Percentiles rank a stretch among this genome's conserved stretches.
Conservation (phyloP, 2,113 vertebrate species). For the Labeo rohita region DNA sequence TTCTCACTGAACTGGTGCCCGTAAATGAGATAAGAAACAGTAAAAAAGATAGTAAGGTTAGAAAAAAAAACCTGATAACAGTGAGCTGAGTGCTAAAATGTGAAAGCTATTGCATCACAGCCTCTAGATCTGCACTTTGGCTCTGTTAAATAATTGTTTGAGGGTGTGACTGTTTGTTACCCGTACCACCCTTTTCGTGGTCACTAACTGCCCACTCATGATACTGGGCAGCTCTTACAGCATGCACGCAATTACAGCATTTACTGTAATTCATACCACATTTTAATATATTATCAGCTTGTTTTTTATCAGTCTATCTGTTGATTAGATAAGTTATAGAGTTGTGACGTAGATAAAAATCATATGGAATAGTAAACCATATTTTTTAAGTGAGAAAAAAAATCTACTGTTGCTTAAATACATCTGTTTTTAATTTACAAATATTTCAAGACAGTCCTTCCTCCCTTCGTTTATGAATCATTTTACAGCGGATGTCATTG, state of each 20-base stretch:
- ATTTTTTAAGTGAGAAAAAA: neutral
- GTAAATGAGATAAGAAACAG: neutral
- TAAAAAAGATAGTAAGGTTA: neutral
- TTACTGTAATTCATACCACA: conserved; percentile 3
- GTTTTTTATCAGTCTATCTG: neutral
- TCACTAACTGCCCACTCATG: conserved; percentile 24
- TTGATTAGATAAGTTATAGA: too few species aligned
- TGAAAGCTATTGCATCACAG: neutral
- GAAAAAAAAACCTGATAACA: neutral
- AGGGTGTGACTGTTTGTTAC: conserved; percentile 34
- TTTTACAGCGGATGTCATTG: too few species aligned
- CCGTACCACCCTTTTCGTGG: conserved; percentile 51
- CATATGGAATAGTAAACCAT: neutral
- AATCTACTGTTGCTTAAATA: conserved; percentile 9
- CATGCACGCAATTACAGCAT: neutral
- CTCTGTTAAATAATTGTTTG: neutral
- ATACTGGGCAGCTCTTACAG: conserved; percentile 32
- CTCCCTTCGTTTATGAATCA: neutral
- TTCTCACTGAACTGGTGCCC: neutral
- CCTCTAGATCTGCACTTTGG: neutral
- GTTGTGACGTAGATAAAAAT: neutral
- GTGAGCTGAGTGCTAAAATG: neutral
- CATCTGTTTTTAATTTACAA: conserved; percentile 53
- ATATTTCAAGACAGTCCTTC: neutral
- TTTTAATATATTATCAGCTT: neutral